Evolutionary conservation across 2,888 invertebrate species (phyloP).

Genomic region (Cephus runcator): DNA sequence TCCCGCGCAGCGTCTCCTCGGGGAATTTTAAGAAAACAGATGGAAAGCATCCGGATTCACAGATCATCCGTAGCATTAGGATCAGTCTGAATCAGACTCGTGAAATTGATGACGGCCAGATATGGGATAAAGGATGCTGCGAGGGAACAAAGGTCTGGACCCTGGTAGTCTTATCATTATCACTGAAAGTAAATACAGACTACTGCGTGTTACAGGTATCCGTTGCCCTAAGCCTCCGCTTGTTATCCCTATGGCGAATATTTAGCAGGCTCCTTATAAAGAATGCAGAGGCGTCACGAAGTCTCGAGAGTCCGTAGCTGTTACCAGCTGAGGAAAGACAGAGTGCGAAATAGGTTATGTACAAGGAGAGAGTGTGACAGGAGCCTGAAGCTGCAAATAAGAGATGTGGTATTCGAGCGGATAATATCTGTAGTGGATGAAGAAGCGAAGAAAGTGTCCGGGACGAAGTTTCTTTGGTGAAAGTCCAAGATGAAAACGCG

Average conservation of each 20-base stretch:
- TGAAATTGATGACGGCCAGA: background rate
- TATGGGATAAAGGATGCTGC: background rate
- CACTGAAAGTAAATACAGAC: background rate
- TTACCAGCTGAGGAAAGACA: background rate
- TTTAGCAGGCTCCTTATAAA: background rate
- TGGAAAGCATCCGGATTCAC: background rate
- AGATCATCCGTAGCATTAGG: background rate
- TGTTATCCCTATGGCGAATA: background rate
- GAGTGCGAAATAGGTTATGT: background rate
- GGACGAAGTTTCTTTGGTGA: background rate
- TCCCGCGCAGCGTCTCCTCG: background rate
- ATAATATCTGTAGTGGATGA: background rate
- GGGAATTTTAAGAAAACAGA: background rate
- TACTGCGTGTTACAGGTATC: background rate
- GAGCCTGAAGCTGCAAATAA: background rate
- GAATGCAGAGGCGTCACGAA: background rate
- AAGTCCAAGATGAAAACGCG: conserved; percentile 19
- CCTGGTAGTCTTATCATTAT: background rate
- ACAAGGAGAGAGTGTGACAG: too few species aligned
- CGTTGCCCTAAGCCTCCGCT: background rate
- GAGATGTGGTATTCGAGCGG: background rate
- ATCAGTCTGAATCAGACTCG: background rate
- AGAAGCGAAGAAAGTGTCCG: background rate
- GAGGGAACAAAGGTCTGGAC: background rate
- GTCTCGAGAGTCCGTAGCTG: too few species aligned